Evolutionary conservation across 1,140 invertebrate species (phyloP).

Genomic region (Trachymyrmex septentrionalis): DNA sequence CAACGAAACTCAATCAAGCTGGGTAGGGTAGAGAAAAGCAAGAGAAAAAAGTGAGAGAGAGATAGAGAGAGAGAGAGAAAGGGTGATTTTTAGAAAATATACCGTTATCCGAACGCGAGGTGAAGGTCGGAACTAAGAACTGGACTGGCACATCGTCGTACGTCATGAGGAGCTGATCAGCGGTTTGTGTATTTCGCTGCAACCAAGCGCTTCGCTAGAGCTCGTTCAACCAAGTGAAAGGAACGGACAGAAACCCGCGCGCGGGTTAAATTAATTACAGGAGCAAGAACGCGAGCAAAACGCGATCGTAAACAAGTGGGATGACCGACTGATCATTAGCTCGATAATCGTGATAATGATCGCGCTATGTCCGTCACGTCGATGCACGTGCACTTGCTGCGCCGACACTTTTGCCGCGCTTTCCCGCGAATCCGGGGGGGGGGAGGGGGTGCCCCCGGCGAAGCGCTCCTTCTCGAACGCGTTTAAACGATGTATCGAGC

Average conservation of each 20-base stretch:
- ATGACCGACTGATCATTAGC: slow-evolving; percentile 81
- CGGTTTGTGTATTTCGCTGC: slow-evolving; percentile 73
- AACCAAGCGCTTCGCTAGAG: slow-evolving; percentile 6
- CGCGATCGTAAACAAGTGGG: slow-evolving; percentile 81
- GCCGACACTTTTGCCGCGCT: slow-evolving; percentile 52
- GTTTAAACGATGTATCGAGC: background rate
- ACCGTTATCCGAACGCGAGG: background rate
- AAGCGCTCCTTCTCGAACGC: slow-evolving; percentile 42
- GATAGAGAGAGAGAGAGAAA: background rate
- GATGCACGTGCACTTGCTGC: slow-evolving; percentile 70
- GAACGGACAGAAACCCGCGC: slow-evolving; percentile 71
- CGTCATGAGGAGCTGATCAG: slow-evolving; percentile 72
- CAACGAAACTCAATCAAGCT: too few species aligned
- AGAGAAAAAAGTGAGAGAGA: background rate
- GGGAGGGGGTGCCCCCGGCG: too few species aligned
- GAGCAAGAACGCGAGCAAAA: slow-evolving; percentile 75
- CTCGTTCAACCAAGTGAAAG: slow-evolving; percentile 57
- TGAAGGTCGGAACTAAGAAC: slow-evolving; percentile 63
- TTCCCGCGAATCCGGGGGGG: slow-evolving; percentile 12
- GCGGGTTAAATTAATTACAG: slow-evolving; percentile 82
- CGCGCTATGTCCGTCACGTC: slow-evolving; percentile 72
- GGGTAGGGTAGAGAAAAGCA: too few species aligned
- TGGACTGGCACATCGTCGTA: slow-evolving; percentile 64
- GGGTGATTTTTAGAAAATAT: slow-evolving; percentile 4
- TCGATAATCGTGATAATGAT: slow-evolving; percentile 80